These are phyloP conservation scores for Odontocolon sp. DNA, from an alignment of 2,888 invertebrate genomes.

Conservation along the genomic window DNA sequence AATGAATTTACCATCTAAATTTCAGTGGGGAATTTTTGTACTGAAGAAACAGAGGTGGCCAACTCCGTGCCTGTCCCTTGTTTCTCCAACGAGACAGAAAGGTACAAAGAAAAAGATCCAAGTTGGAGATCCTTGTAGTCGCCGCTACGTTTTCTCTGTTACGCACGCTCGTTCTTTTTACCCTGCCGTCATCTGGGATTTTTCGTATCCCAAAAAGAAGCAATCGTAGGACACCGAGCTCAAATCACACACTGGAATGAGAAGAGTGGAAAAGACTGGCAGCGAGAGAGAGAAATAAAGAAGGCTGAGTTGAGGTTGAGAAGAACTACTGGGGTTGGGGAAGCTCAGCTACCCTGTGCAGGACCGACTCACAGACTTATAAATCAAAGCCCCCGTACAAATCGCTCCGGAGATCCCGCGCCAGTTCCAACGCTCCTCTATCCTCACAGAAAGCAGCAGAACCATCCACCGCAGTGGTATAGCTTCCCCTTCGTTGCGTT, in stretches of 20 bases:
- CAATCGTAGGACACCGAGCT: slow-evolving; percentile 39
- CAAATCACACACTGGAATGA: slow-evolving; percentile 17
- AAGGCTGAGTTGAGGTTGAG: not conserved
- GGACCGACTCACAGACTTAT: slow-evolving; percentile 71
- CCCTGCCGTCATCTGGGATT: slow-evolving; percentile 5
- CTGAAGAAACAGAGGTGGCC: no score
- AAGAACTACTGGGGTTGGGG: slow-evolving; percentile 21
- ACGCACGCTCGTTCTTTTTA: slow-evolving; percentile 37
- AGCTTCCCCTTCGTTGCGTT: slow-evolving; percentile 17
- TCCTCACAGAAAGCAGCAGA: slow-evolving; percentile 40
- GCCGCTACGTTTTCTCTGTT: slow-evolving; percentile 55
- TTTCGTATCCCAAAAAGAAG: slow-evolving; percentile 10
- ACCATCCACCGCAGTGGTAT: slow-evolving; percentile 4
- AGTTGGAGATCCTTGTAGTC: slow-evolving; percentile 55
- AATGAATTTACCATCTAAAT: no score
- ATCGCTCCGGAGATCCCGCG: slow-evolving; percentile 71
- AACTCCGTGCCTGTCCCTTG: slow-evolving; percentile 29
- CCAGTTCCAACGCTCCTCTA: slow-evolving; percentile 66
- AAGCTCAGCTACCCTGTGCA: not conserved
- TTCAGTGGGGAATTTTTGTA: no score
- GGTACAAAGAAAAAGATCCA: slow-evolving; percentile 17
- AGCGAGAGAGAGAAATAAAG: slow-evolving; percentile 42
- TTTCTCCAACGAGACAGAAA: slow-evolving; percentile 24
- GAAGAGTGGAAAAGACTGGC: slow-evolving; percentile 36
- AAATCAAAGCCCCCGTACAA: slow-evolving; percentile 75